Conservation (phyloP, 2,797 vertebrate genomes). For the Gymnoscopelus microlampas region DNA sequence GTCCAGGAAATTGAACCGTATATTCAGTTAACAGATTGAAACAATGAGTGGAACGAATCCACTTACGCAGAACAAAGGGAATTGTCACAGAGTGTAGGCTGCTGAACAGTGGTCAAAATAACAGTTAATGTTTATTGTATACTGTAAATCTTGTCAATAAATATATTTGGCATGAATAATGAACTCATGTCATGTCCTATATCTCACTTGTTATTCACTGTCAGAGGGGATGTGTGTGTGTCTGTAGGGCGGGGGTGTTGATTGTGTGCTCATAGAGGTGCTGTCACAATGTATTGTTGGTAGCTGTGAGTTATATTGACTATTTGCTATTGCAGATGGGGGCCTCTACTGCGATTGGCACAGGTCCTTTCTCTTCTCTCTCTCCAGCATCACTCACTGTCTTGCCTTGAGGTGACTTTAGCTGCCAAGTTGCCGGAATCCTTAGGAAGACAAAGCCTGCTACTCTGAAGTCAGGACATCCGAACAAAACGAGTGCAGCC, state of each 20-base stretch:
- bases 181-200: slow-evolving; percentile 19
- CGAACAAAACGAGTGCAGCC: slow-evolving; percentile 54
- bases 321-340: slow-evolving; percentile 31
- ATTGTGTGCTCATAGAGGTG: slow-evolving; percentile 35
- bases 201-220: slow-evolving; percentile 32
- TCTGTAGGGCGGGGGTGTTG: slow-evolving; percentile 4
- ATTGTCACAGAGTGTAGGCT: slow-evolving; percentile 32
- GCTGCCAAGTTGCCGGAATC: slow-evolving; percentile 56
- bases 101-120: slow-evolving; percentile 42
- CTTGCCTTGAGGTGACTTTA: slow-evolving; percentile 66
- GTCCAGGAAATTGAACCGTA: slow-evolving; percentile 9
- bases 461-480: slow-evolving; percentile 59
- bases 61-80: slow-evolving; percentile 9
- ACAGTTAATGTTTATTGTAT: slow-evolving; percentile 66
- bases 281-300: slow-evolving; percentile 46
- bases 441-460: slow-evolving; percentile 49
- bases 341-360: slow-evolving; percentile 32
- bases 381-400: slow-evolving; percentile 60
- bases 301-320: slow-evolving; percentile 42
- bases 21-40: not conserved
- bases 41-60: slow-evolving; percentile 6
- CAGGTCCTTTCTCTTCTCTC: slow-evolving; percentile 15
- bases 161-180: slow-evolving; percentile 76
- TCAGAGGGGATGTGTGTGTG: not conserved
- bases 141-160: slow-evolving; percentile 74